These are phyloP conservation scores for Perca fluviatilis DNA, from an alignment of 2,113 vertebrate species.

Conservation along the genomic window DNA sequence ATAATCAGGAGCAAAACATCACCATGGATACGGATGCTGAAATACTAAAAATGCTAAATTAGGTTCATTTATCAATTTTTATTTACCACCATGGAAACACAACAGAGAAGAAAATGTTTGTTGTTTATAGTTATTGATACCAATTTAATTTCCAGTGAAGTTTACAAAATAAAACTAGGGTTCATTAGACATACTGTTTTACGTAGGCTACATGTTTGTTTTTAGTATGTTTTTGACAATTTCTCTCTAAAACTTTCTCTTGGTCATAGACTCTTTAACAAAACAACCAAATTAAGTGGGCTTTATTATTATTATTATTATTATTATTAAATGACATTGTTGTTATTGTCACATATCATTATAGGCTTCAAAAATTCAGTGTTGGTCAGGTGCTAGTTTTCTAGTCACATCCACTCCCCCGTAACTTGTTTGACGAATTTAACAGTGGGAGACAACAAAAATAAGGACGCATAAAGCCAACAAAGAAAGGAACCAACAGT, in stretches of 20 bases:
- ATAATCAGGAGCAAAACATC: not conserved
- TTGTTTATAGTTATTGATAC: not conserved
- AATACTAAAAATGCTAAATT: no score
- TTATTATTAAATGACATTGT: not conserved
- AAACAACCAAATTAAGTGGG: not conserved
- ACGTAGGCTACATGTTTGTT: not conserved
- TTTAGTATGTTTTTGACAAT: not conserved
- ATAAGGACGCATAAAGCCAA: not conserved
- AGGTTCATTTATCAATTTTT: not conserved
- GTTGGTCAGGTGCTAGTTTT: not conserved
- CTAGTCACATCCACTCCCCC: not conserved
- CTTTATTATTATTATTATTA: not conserved
- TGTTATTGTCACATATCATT: not conserved
- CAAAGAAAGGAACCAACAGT: slow-evolving; percentile 1
- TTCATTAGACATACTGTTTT: not conserved
- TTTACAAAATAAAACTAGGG: not conserved
- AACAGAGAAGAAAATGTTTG: no score
- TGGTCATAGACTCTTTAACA: not conserved
- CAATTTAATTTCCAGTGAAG: not conserved
- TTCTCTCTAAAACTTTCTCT: not conserved
- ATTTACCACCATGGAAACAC: no score
- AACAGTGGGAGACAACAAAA: not conserved
- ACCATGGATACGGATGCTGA: not conserved
- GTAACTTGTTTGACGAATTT: not conserved
- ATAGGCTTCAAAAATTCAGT: not conserved